Conservation (phyloP, 2,113 vertebrate genomes). For the Picathartes gymnocephalus region DNA sequence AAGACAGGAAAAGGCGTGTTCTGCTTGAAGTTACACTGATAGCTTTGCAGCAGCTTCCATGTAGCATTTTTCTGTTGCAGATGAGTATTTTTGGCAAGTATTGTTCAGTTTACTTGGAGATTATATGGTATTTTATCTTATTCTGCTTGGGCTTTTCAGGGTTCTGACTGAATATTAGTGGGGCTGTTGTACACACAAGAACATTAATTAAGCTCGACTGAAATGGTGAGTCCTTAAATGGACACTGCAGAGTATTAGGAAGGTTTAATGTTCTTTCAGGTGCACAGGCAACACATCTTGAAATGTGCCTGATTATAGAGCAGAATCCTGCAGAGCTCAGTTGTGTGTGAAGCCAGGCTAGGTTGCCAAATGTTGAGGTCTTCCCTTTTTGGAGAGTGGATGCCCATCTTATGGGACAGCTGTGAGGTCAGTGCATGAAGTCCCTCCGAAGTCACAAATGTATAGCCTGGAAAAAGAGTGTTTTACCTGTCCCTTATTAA, state of each 20-base stretch:
- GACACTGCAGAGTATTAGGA: not conserved
- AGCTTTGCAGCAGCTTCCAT: not conserved
- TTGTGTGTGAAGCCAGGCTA: not conserved
- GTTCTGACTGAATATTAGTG: not conserved
- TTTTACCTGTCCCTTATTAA: not conserved
- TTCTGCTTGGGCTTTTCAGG: not conserved
- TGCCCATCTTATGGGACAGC: not conserved
- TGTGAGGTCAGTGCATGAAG: not conserved
- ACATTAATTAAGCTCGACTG: not conserved
- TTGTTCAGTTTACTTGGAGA: not conserved
- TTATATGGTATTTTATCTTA: not conserved
- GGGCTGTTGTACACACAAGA: not conserved
- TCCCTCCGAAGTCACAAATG: not conserved
- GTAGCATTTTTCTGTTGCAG: not conserved
- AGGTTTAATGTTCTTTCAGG: not conserved
- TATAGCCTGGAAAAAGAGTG: not conserved
- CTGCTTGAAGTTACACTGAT: not conserved
- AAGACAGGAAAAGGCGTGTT: constrained; percentile 65
- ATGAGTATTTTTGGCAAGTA: not conserved
- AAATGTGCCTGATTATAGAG: not conserved
- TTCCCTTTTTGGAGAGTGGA: not conserved
- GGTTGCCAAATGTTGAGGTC: not conserved
- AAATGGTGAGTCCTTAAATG: not conserved
- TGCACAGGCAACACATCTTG: not conserved
- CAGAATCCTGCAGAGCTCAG: not conserved